Base-by-base conservation (phyloP, 1,140 invertebrate species). In the Ericerus pela region DNA sequence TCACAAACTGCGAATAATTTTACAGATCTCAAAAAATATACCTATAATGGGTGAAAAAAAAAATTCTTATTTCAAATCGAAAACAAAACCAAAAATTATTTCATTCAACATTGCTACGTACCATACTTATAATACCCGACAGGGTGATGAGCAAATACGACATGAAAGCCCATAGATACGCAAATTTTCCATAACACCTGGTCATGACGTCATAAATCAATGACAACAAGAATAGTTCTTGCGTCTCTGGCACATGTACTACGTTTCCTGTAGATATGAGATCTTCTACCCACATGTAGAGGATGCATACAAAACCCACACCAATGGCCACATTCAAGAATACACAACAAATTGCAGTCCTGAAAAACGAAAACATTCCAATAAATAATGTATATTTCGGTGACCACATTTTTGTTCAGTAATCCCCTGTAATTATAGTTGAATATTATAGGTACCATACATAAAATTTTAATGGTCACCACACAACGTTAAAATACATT, bases 81-180 rank as follows among this genome's bases (percentile, higher is more conserved):
- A 24, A 16, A 55, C 10, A 54, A 24, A 55, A 57, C n/a, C 43
- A 51, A n/a, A n/a, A 54, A 10, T 43, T 43, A 20, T 12, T 43
- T 43, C 12, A 43, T 43, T 11, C 11, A 28, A 5, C 47, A 28
- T 51, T 2, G 18, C 14, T 16, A 63, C 63, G 67, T 67, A 75
- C 74, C 72, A 73, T 70, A 61, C 71, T 74, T 22, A 67, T 66
- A 55, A 76, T 68, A 30, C 73, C 73, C 36, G 73, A 65, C 27
- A 70, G 67, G 18, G 74, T 57, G 10, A 75, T 63, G 0, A 68
- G 47, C 3, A 68, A 56, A 60, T 70, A 74, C 5, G 68, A 64
- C 8, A 73, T 54, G 24, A 69, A 62, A 8, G 70, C 67, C 70
- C 71, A 72, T 26, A 69, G 56, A 55, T 64, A 65, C 2, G 64